A percentile compares a stretch with the other conserved stretches of the same genome.
Evolutionary conservation across 2,797 vertebrate genomes (phyloP).

Genomic region (Mastacembelus armatus): DNA sequence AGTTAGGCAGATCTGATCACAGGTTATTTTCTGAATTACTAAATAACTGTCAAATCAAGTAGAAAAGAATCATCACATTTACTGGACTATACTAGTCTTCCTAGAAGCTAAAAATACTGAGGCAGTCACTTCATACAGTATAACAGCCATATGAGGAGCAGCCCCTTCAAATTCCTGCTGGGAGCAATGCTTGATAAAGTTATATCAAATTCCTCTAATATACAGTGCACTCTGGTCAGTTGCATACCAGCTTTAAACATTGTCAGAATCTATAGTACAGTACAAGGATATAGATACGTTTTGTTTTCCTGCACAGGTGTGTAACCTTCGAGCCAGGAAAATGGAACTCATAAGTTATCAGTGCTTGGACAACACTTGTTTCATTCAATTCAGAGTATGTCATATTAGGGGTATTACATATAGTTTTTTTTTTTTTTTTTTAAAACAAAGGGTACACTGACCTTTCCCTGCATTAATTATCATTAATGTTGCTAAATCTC

Average conservation of each 20-base stretch:
- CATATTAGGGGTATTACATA: no score
- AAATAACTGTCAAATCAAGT: conserved; percentile 59
- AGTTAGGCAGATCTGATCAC: conserved; percentile 74
- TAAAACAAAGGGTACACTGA: conserved; percentile 44
- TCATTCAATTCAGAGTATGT: conserved; percentile 50
- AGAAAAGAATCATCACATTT: conserved; percentile 69
- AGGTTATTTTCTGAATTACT: conserved; percentile 62
- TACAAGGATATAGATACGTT: conserved; percentile 72
- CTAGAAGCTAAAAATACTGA: conserved; percentile 64
- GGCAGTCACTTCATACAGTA: conserved; percentile 60
- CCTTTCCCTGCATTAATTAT: conserved; percentile 61
- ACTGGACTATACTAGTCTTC: conserved; percentile 65
- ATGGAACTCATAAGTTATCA: conserved; percentile 60
- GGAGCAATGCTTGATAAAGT: conserved; percentile 46
- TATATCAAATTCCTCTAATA: conserved; percentile 59
- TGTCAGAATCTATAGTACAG: conserved; percentile 74
- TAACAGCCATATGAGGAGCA: conserved; percentile 42
- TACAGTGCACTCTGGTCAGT: conserved; percentile 81
- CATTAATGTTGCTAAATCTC: conserved; percentile 51
- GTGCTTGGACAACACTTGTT: conserved; percentile 70
- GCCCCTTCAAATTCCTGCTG: conserved; percentile 45
- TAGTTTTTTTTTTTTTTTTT: conserved; percentile 43
- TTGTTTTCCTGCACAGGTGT: conserved; percentile 54
- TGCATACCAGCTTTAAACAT: conserved; percentile 66
- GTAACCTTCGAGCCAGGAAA: conserved; percentile 54